A percentile compares a stretch with the other conserved stretches of the same genome.
Evolutionary conservation across 23 tunicate genomes (phyloP).

Genomic region (Trididemnum clinides): DNA sequence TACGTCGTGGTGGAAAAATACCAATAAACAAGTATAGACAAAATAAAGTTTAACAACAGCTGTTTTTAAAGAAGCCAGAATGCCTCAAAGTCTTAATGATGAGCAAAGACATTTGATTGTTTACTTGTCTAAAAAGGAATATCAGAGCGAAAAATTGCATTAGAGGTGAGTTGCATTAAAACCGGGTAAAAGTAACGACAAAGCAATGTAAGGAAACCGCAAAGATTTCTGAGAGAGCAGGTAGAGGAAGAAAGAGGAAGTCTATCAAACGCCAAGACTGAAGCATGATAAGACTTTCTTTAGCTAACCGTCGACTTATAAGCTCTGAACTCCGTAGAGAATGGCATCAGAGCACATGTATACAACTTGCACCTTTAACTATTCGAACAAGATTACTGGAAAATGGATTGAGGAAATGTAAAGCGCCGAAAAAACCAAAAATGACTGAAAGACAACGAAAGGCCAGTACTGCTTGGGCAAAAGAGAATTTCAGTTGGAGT

Average conservation of each 20-base stretch:
- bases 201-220: slow-evolving; percentile 3
- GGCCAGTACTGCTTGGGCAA: slow-evolving; percentile 6
- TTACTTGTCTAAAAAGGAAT: neutral
- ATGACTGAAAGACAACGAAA: neutral
- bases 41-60: no score
- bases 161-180: neutral
- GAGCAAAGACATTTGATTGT: slow-evolving; percentile 15
- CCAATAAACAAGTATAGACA: no score
- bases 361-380: neutral
- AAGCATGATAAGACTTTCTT: neutral
- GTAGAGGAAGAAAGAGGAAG: slow-evolving; percentile 5
- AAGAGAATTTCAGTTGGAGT: neutral
- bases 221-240: neutral
- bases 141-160: slow-evolving; percentile 13
- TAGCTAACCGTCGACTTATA: neutral
- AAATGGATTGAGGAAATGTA: neutral
- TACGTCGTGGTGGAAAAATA: no score
- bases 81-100: slow-evolving; percentile 10
- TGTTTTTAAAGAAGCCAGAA: neutral
- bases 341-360: neutral
- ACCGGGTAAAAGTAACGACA: neutral
- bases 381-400: slow-evolving; percentile 4
- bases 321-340: neutral
- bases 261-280: neutral
- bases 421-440: slow-evolving; percentile 3